Conservation (phyloP, 2,797 vertebrate genomes). For the Salmo trutta region DNA sequence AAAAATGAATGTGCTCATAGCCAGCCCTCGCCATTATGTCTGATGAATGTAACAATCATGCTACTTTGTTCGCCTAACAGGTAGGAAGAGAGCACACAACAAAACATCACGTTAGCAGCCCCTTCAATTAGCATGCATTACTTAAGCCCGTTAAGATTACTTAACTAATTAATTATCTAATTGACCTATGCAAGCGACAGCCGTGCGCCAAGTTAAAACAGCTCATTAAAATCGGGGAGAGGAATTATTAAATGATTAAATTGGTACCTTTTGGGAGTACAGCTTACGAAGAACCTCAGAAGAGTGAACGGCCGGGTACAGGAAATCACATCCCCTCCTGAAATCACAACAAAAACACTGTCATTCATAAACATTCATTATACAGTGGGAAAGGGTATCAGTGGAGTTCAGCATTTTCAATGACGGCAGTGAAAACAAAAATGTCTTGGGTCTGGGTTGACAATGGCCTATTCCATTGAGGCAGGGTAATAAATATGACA, state of each 20-base stretch:
- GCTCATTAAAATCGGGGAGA: constrained; percentile 48
- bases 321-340: constrained; percentile 13
- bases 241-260: constrained; percentile 31
- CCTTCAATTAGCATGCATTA: constrained; percentile 35
- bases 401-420: not conserved
- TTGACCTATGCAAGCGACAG: constrained; percentile 48
- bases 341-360: constrained; percentile 27
- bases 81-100: not conserved
- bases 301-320: constrained; percentile 38
- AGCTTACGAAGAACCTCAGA: constrained; percentile 20
- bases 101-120: constrained; percentile 11
- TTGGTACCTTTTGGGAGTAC: constrained; percentile 16
- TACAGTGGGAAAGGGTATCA: not conserved
- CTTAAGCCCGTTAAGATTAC: constrained; percentile 41
- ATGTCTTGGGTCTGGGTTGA: not conserved
- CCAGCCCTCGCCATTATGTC: not conserved
- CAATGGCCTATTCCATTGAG: not conserved
- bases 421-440: not conserved
- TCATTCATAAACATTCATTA: constrained; percentile 17
- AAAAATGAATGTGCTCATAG: not conserved
- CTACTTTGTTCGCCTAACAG: not conserved
- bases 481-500: not conserved
- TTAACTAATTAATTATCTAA: constrained; percentile 62
- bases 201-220: constrained; percentile 34
- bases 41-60: not conserved